Evolutionary conservation across 1,140 invertebrate genomes (phyloP), one percentile per base, ranked within the genome.

Genomic region (Neodiprion pinetum): DNA sequence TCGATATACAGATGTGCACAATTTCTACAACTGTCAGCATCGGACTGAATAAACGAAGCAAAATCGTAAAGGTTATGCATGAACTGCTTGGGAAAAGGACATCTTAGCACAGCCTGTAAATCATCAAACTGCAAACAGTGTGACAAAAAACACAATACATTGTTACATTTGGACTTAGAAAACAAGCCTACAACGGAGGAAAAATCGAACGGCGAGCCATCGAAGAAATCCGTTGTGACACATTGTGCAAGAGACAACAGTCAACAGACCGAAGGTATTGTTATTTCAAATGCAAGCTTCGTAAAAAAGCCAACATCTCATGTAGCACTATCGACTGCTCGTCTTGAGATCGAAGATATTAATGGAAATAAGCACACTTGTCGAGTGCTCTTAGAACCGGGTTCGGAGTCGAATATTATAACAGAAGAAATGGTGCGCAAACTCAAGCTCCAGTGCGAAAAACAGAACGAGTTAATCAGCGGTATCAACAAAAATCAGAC

Each of bases 81-180:
- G 17, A 81, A 81, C 72, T 81, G 78, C 61, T 76, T 80, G 70
- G 74, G 50, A 21, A 72, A 21, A 48, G 73, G 74, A 10, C 78
- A 81, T 72, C 49, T 72, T n/a, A 75, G 69, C 1, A 70, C 17
- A 14, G 48, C 71, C 17, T 81, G 80, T 72, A 61, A 49, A 23
- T 72, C 73, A 40, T 73, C 76, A 68, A 72, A 23, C 12, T 81
- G 80, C 67, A 75, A 75, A 67, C 71, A 73, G 48, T 81, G 80
- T 65, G 70, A 74, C 12, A 17, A 17, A 17, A 17, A 17, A 17
- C 17, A 17, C 17, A 17, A 17, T 17, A 17, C 17, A 17, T 17
- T 17, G 17, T 17, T 17, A 17, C 17, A 17, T 17, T 17, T 17
- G 17, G 17, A 17, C 0, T 17, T 17, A 17, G 17, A 17, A 17